Base-by-base conservation (phyloP, 2,113 vertebrate species). In the Monarcha castaneiventris region DNA sequence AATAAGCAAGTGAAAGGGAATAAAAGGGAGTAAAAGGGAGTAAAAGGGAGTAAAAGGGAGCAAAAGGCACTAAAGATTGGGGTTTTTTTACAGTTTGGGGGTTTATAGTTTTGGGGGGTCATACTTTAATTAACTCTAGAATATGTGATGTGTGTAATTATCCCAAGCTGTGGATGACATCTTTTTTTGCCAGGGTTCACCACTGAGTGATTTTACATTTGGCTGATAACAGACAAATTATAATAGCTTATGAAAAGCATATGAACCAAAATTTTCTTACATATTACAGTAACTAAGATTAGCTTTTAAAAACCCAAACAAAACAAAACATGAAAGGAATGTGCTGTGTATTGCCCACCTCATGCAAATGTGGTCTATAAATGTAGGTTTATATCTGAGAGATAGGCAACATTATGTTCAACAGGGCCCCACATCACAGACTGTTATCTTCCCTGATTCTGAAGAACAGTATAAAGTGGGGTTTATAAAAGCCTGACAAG, bases 401-500 rank as follows among this genome's bases (percentile, higher is more conserved):
- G 19, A 43, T 19, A 46, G 11, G 51, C 21, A 77, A 44, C 17
- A 9, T 63, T 30, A 62, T 32, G 7, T 77, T 88, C 68, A 77
- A 37, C 29, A 66, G 49, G 16, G 73, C 43, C 32, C 27, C 25
- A 46, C 71, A 88, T 51, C 35, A 74, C 30, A 61, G 64, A 35
- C 41, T 59, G 4, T 62, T 80, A 25, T 15, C 78, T 62, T 85
- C 30, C 35, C 80, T 56, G 44, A 84, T 87, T 94, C 51, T 90
- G 82, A 94, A 71, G 63, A 90, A 62, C 26, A 33, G 10, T 21
- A 64, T 66, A 72, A 93, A 87, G 12, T 74, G 48, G 43, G 39
- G 25, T 78, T 89, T 90, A 44, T 67, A 93, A 87, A 93, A 90
- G 48, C 33, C 72, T 91, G 91, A 72, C 68, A 92, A 84, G 61